phyloP scores from a whole-genome alignment of 2,888 invertebrate species.

The Cephus sareptanus region DNA sequence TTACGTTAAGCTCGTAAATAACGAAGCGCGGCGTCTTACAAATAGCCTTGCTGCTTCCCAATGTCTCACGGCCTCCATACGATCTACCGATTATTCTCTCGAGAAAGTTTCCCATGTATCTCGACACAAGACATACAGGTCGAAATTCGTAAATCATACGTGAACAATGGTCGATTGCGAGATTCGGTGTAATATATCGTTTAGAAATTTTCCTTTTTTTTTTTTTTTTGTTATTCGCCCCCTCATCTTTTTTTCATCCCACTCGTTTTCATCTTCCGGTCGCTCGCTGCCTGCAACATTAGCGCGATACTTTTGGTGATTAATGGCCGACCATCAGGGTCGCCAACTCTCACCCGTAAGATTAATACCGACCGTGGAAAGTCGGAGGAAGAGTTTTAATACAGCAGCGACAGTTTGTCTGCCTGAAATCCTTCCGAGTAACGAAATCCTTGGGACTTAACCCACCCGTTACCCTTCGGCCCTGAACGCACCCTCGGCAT shows the following conservation, averaged over 20 bases:
- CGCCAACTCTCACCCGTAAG: conserved; percentile 52
- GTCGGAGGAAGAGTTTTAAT: conserved; percentile 42
- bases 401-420: conserved; percentile 36
- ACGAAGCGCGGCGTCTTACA: not conserved
- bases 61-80: not conserved
- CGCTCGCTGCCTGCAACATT: conserved; percentile 35
- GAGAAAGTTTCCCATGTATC: not conserved
- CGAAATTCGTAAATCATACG: not conserved
- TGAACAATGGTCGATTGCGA: not conserved
- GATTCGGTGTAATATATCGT: not conserved
- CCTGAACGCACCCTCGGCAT: not conserved
- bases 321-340: conserved; percentile 44
- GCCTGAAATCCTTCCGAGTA: conserved; percentile 15
- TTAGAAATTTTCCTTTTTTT: not conserved
- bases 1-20: conserved; percentile 12
- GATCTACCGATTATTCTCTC: not conserved
- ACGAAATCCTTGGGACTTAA: not conserved
- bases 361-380: conserved; percentile 45
- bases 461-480: not conserved
- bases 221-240: not conserved
- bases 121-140: not conserved
- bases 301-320: conserved; percentile 51
- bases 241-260: not conserved
- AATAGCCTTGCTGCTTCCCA: not conserved
- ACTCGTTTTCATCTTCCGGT: not conserved